These are phyloP conservation scores for Clinocottus analis DNA, from an alignment of 2,113 vertebrate genomes.

Conservation along the genomic window DNA sequence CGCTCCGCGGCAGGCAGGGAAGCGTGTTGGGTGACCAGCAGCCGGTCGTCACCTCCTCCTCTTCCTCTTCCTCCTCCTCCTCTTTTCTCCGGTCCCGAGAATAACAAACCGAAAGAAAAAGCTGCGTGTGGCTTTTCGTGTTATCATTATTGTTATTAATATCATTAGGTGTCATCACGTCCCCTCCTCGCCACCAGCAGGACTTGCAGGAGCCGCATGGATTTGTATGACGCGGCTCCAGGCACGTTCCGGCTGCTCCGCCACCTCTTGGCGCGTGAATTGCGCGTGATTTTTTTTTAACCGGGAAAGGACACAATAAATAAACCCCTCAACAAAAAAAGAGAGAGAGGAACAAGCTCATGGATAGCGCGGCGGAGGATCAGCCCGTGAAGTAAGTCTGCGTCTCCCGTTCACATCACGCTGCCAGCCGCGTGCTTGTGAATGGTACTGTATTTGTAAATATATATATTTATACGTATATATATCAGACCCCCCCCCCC, in stretches of 20 bases:
- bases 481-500: too few species aligned
- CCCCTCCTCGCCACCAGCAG: conserved; percentile 1
- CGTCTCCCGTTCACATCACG: conserved; percentile 38
- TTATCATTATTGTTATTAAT: background rate
- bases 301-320: conserved; percentile 29
- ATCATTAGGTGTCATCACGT: background rate
- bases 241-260: conserved; percentile 48
- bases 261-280: conserved; percentile 61
- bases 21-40: conserved; percentile 75
- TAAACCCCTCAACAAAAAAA: background rate
- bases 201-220: conserved; percentile 57
- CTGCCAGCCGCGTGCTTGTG: conserved; percentile 46
- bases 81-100: conserved; percentile 48
- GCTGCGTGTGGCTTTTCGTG: conserved; percentile 46
- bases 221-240: conserved; percentile 70
- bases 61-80: conserved; percentile 41
- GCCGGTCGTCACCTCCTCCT: conserved; percentile 70
- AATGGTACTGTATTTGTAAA: background rate
- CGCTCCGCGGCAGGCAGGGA: conserved; percentile 58
- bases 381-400: conserved; percentile 78
- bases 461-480: background rate
- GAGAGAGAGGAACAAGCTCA: conserved; percentile 59
- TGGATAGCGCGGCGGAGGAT: conserved; percentile 72
- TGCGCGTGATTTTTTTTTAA: conserved; percentile 59
- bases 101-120: conserved; percentile 55